Percentiles rank a stretch among this genome's conserved stretches.
Conservation (phyloP, 2,113 vertebrate species). For the Heterotilapia buettikoferi region DNA sequence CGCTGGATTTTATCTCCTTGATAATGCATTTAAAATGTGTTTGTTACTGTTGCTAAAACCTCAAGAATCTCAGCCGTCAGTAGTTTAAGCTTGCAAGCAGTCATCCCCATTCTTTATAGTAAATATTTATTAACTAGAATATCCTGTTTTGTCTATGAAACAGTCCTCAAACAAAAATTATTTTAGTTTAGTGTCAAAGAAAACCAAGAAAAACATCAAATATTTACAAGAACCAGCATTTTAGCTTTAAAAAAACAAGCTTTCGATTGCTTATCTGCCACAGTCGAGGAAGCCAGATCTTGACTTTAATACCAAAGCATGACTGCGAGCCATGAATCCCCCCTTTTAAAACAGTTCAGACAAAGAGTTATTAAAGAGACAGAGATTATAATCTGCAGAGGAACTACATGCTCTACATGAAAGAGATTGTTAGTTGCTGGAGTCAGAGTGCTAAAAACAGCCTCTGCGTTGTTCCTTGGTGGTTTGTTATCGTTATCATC, state of each 20-base stretch:
- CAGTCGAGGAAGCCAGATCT: neutral
- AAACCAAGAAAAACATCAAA: neutral
- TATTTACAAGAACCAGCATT: neutral
- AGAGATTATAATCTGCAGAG: neutral
- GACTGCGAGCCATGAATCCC: neutral
- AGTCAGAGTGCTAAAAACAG: neutral
- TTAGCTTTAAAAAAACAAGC: neutral
- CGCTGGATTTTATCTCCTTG: neutral
- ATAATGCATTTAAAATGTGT: neutral
- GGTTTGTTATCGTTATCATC: neutral
- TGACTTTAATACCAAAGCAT: neutral
- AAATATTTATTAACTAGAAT: neutral
- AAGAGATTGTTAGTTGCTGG: neutral
- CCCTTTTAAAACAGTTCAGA: neutral
- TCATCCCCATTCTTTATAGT: neutral
- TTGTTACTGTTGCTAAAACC: neutral
- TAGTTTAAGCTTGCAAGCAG: neutral
- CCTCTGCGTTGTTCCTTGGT: neutral
- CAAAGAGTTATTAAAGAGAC: neutral
- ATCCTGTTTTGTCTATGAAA: neutral
- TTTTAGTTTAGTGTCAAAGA: neutral
- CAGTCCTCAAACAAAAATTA: neutral
- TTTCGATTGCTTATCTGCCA: neutral
- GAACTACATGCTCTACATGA: neutral
- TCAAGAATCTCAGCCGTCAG: neutral